Evolutionary conservation across 2,888 invertebrate genomes (phyloP).

Genomic region (Hoplodrina blanda): DNA sequence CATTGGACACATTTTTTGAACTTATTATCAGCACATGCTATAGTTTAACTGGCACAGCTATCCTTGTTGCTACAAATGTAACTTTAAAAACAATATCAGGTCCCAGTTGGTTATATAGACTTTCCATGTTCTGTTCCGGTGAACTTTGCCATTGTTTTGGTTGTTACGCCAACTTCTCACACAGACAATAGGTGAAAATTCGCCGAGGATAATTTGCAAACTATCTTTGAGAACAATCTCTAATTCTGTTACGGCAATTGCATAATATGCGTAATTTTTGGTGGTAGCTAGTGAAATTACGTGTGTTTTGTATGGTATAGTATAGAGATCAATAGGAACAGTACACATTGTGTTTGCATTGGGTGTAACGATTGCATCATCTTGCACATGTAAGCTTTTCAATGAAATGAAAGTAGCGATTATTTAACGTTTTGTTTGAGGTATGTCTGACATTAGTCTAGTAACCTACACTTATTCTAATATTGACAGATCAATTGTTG

Average conservation of each 20-base stretch:
- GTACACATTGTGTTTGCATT: constrained; percentile 2
- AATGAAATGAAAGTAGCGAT: constrained; percentile 4
- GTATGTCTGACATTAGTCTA: not conserved
- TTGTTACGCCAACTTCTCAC: constrained; percentile 87
- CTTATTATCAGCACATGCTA: constrained; percentile 46
- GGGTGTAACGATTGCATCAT: constrained; percentile 20
- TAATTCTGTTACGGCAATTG: constrained; percentile 73
- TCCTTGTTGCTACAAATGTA: constrained; percentile 76
- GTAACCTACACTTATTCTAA: not conserved
- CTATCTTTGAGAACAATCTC: constrained; percentile 82
- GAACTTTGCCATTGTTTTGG: constrained; percentile 89
- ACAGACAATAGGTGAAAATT: constrained; percentile 90
- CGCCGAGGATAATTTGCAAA: constrained; percentile 83
- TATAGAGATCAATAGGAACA: constrained; percentile 18
- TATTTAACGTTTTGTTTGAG: constrained; percentile 5
- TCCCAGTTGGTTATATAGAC: constrained; percentile 86
- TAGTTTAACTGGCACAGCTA: constrained; percentile 68
- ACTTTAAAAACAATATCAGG: constrained; percentile 81
- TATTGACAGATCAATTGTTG: not conserved
- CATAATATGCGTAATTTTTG: constrained; percentile 76
- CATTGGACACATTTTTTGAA: constrained; percentile 46
- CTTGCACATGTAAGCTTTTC: not conserved
- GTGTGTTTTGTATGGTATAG: constrained; percentile 19
- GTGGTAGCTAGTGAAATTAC: constrained; percentile 42
- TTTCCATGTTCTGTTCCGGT: constrained; percentile 88